phyloP scores from a whole-genome alignment of 2,113 vertebrate species.

The Tylochromis polylepis region DNA sequence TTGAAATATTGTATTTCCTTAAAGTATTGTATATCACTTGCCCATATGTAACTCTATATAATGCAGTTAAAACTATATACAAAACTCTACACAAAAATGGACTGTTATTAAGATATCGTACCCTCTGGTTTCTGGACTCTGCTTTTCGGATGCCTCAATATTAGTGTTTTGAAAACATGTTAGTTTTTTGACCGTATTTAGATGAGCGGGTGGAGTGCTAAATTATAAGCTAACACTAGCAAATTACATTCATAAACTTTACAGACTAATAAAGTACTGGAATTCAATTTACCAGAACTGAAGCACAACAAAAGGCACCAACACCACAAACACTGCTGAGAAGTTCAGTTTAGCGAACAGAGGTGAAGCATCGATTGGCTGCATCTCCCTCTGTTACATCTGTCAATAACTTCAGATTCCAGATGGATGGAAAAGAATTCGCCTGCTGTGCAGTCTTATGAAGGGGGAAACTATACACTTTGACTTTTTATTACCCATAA shows the following conservation, averaged over 20 bases:
- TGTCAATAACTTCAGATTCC: neutral
- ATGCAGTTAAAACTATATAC: neutral
- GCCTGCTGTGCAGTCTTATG: neutral
- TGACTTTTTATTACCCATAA: fast-evolving
- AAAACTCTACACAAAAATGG: too few species aligned
- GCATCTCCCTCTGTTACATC: neutral
- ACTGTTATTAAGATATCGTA: neutral
- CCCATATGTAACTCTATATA: neutral
- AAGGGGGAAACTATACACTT: fast-evolving
- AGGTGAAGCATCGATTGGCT: neutral
- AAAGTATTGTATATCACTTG: neutral
- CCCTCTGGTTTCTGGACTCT: neutral
- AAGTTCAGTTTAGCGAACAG: neutral
- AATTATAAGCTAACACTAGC: neutral
- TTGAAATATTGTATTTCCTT: neutral
- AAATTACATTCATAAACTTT: neutral
- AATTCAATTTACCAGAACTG: neutral
- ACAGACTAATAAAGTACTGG: neutral
- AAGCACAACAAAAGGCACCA: neutral
- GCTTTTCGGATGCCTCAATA: neutral
- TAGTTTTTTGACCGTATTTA: too few species aligned
- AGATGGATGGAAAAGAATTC: neutral
- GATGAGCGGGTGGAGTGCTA: neutral
- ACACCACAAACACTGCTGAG: neutral
- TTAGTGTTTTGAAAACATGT: too few species aligned